Percentiles rank a stretch among this genome's conserved stretches.
These are phyloP conservation scores for Drosophila sp. DNA, from an alignment of 1,140 invertebrate genomes.

Conservation along the genomic window DNA sequence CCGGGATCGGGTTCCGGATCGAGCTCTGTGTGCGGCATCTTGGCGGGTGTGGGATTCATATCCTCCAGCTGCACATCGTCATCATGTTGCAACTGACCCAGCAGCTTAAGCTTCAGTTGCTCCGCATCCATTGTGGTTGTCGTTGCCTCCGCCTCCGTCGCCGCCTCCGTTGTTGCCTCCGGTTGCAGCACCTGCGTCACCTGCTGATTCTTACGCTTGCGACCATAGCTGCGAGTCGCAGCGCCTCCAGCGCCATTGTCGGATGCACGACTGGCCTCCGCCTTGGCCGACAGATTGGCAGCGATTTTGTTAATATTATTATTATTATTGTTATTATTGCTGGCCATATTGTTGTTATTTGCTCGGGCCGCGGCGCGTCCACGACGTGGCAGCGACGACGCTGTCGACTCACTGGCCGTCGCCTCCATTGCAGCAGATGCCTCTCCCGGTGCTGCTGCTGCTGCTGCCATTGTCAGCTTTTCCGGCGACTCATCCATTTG, in stretches of 20 bases:
- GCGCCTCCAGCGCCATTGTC: slow-evolving; percentile 36
- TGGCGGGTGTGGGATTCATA: slow-evolving; percentile 64
- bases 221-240: slow-evolving; percentile 71
- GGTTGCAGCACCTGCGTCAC: slow-evolving; percentile 66
- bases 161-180: background rate
- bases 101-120: slow-evolving; percentile 14
- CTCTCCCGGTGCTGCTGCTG: background rate
- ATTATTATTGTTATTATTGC: slow-evolving; percentile 74
- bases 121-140: slow-evolving; percentile 2
- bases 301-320: slow-evolving; percentile 83
- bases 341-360: slow-evolving; percentile 67
- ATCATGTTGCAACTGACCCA: slow-evolving; percentile 21
- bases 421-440: background rate
- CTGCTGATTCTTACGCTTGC: slow-evolving; percentile 82
- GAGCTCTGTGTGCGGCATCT: slow-evolving; percentile 59
- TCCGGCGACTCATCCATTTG: slow-evolving; percentile 41
- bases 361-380: slow-evolving; percentile 65
- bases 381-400: slow-evolving; percentile 42
- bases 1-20: slow-evolving; percentile 60
- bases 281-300: slow-evolving; percentile 74
- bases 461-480: background rate
- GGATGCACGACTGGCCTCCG: slow-evolving; percentile 60
- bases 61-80: slow-evolving; percentile 24
- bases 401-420: slow-evolving; percentile 2
- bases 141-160: slow-evolving; percentile 25